Evolutionary conservation across 2,113 vertebrate genomes (phyloP), one percentile per base, ranked within the genome.

Genomic region (Rutilus rutilus): DNA sequence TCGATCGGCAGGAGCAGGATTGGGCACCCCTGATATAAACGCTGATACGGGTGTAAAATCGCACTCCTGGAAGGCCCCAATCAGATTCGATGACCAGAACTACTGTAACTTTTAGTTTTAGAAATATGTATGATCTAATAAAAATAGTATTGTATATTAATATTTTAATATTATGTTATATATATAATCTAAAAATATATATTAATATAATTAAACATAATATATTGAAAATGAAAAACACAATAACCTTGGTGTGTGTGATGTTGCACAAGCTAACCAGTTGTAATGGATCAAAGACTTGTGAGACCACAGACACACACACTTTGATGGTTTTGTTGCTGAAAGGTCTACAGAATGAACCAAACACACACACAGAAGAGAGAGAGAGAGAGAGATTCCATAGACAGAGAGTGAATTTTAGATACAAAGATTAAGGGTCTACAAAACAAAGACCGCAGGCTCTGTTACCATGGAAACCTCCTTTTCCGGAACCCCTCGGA

Each of bases 391-490:
- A 71, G 45, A 64, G n/a, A 71, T 21, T 42, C 9, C 45, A 30
- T 47, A 65, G 8, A 45, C 27, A 64, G 42, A 83, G 67, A 23
- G 67, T 11, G 52, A 50, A 50, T 80, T 82, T 50, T 45, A n/a
- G 50, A 85, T 57, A 42, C 15, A 80, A 62, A 57, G 36, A 62
- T 42, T 27, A 9, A 19, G 2, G 23, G 69, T 74, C 36, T 74
- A 10, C 7, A 64, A 62, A 84, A 42, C 59, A 42, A 62, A 62
- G 47, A 52, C 14, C 6, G 14, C 23, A 42, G 36, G 36, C 39
- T 59, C 60, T 21, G 75, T 89, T 87, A 89, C 88, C 88, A 19
- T 87, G 79, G 86, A 45, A 54, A 89, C 86, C 83, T 89, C 88
- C 4, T 27, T 82, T 76, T 85, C 57, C 60, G 88, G 88, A 25